phyloP scores from a whole-genome alignment of 2,888 invertebrate genomes.

The Electrophaes corylata region DNA sequence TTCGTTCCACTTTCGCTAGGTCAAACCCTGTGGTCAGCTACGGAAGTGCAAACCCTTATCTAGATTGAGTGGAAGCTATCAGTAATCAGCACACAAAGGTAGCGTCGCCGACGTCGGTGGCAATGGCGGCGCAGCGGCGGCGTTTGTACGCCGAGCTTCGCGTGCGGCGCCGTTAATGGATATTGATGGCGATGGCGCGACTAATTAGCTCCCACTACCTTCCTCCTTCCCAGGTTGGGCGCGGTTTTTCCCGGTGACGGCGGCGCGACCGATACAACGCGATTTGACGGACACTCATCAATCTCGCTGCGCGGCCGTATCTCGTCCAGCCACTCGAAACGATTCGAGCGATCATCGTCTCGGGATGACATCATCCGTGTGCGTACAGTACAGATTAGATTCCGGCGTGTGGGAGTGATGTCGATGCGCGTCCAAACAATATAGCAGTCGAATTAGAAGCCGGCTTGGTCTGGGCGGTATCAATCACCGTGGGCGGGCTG shows the following conservation, averaged over 20 bases:
- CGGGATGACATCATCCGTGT: slow-evolving; percentile 61
- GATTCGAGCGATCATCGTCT: slow-evolving; percentile 54
- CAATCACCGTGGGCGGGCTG: slow-evolving; percentile 81
- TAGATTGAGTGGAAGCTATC: slow-evolving; percentile 63
- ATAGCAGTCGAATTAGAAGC: slow-evolving; percentile 79
- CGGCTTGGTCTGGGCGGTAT: slow-evolving; percentile 72
- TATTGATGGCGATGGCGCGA: slow-evolving; percentile 79
- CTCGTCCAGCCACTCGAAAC: slow-evolving; percentile 54
- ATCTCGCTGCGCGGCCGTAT: slow-evolving; percentile 54
- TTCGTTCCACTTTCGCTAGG: slow-evolving; percentile 48
- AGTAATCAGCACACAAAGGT: slow-evolving; percentile 55
- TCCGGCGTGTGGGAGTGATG: slow-evolving; percentile 60
- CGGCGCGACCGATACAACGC: slow-evolving; percentile 50
- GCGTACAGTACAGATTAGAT: slow-evolving; percentile 58
- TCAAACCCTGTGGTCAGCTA: slow-evolving; percentile 51
- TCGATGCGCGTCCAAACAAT: slow-evolving; percentile 70
- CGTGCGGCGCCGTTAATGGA: slow-evolving; percentile 83
- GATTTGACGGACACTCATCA: slow-evolving; percentile 55
- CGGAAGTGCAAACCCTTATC: slow-evolving; percentile 71
- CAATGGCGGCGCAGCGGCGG: slow-evolving; percentile 40
- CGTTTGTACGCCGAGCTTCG: slow-evolving; percentile 59
- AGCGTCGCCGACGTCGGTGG: slow-evolving; percentile 37
- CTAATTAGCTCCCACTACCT: slow-evolving; percentile 76
- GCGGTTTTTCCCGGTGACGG: slow-evolving; percentile 54
- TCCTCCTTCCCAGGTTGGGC: slow-evolving; percentile 51